Evolutionary conservation across 2,888 invertebrate genomes (phyloP), one percentile per base, ranked within the genome.

Genomic region (Smittia sp.): DNA sequence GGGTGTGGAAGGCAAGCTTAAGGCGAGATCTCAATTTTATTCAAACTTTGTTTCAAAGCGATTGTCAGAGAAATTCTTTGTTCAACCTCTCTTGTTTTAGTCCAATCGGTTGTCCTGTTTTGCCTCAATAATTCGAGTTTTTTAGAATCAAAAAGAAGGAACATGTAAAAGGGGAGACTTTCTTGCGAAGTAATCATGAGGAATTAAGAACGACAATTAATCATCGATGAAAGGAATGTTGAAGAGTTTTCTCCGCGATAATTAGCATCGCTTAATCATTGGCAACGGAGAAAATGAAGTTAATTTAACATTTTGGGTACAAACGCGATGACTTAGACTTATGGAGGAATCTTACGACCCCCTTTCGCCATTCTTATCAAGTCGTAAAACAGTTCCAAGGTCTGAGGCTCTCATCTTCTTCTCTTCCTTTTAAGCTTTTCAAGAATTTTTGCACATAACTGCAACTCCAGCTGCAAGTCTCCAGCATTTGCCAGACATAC

Each of bases 141-240:
- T 7, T 39, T 39, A 39, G 7, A 39, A 39, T 39, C n/a, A 46
- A 46, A 68, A 66, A 66, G 32, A 66, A 38, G 20, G 39, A 68
- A 68, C 2, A 25, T 25, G 25, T 6, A 20, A 39, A 41, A 20
- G 38, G 15, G 22, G 9, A 67, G 27, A 38, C 38, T 72, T 52
- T 24, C 25, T 69, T 24, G n/a, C 18, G 62, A 20, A 72, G 62
- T 72, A 72, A 72, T 72, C 62, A 62, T 62, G 62, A 62, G 58
- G 20, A 72, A 72, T 72, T 72, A 72, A 62, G 54, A 72, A 72
- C 20, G 18, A 72, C 54, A 72, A 72, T 72, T 72, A 72, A 72
- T 72, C 72, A 72, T 72, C 62, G 39, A 58, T 22, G 72, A 69
- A 67, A 32, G 25, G 32, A 62, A 54, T 72, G 62, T 24, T 62